A percentile compares a stretch with the other conserved stretches of the same genome.
Evolutionary conservation across 2,888 invertebrate species (phyloP).

Genomic region (Pristionchus japonicus): DNA sequence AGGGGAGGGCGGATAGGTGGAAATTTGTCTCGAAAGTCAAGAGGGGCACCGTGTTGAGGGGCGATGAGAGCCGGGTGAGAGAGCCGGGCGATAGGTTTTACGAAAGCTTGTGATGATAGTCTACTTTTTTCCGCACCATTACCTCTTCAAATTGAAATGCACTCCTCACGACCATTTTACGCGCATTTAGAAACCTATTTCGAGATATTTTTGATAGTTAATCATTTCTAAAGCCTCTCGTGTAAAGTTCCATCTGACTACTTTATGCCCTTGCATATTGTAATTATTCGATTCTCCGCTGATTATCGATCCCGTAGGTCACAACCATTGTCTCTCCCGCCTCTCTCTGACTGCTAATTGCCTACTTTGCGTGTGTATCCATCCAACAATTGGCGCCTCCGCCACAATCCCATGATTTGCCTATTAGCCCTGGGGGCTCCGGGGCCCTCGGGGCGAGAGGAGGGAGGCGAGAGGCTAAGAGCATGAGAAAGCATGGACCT

Average conservation of each 20-base stretch:
- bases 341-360: background rate
- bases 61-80: too few relatives aligned
- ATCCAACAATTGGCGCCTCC: background rate
- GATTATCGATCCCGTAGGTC: background rate
- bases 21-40: slow-evolving; percentile 37
- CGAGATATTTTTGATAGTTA: background rate
- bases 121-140: too few relatives aligned
- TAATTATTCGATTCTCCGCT: too few relatives aligned
- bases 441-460: too few relatives aligned
- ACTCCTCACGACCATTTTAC: background rate
- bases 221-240: too few relatives aligned
- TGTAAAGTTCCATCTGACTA: too few relatives aligned
- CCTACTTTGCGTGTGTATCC: background rate
- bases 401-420: background rate
- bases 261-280: too few relatives aligned
- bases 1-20: slow-evolving; percentile 7
- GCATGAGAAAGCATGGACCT: background rate
- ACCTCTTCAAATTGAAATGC: background rate
- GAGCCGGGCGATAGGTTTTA: background rate
- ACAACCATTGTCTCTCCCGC: background rate
- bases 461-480: background rate
- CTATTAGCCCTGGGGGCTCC: background rate
- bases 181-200: background rate
- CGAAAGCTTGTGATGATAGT: background rate
- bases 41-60: background rate